Conservation (phyloP, 2,888 invertebrate species). For the Scaptodrosophila latifasciaeformis region DNA sequence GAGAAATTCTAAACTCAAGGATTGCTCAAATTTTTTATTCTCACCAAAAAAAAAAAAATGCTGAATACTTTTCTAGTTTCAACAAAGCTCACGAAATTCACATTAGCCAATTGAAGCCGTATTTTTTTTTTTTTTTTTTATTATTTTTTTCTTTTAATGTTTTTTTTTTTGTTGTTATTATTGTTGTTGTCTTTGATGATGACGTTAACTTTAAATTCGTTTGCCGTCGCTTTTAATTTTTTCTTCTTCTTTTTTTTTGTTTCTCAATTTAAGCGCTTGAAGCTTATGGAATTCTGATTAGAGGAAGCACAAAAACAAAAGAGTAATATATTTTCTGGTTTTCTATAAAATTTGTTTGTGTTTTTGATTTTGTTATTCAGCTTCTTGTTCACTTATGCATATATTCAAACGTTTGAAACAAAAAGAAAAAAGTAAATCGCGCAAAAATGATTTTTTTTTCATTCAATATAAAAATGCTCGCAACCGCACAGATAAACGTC, state of each 20-base stretch:
- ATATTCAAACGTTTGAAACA: conserved; percentile 6
- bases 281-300: conserved; percentile 48
- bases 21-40: conserved; percentile 14
- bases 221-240: conserved; percentile 16
- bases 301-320: conserved; percentile 37
- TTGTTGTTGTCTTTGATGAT: too few relatives aligned
- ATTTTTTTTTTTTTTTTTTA: conserved; percentile 10
- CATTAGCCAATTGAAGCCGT: too few relatives aligned
- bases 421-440: conserved; percentile 20
- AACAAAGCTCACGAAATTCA: conserved; percentile 36
- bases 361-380: conserved; percentile 20
- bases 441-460: too few relatives aligned
- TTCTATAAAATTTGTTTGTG: conserved; percentile 8
- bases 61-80: too few relatives aligned
- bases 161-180: conserved; percentile 12
- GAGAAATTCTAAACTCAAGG: conserved; percentile 10
- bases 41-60: too few relatives aligned
- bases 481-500: conserved; percentile 68
- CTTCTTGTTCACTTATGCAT: conserved; percentile 4
- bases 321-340: conserved; percentile 35
- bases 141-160: conserved; percentile 20
- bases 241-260: conserved; percentile 16
- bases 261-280: conserved; percentile 45
- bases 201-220: too few relatives aligned
- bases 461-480: conserved; percentile 41